Conservation (phyloP, 2,797 vertebrate species). For the Bradypodion pumilum region DNA sequence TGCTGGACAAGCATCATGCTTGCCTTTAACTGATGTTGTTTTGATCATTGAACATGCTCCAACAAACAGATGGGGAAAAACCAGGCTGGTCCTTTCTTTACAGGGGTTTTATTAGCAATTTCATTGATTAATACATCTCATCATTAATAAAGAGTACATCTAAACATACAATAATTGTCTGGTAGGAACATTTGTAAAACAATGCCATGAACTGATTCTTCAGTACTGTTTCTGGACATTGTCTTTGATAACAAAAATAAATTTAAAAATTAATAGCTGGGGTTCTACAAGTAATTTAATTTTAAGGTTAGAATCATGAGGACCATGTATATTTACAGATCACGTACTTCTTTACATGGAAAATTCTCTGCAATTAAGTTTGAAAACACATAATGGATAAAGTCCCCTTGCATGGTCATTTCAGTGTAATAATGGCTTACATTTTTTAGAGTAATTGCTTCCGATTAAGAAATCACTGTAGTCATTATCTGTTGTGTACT, state of each 20-base stretch:
- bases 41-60: conserved; percentile 69
- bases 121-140: conserved; percentile 69
- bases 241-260: conserved; percentile 91
- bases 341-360: not conserved
- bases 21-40: conserved; percentile 64
- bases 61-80: conserved; percentile 69
- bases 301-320: conserved; percentile 10
- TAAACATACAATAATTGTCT: conserved; percentile 74
- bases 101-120: conserved; percentile 73
- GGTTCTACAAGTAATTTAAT: conserved; percentile 61
- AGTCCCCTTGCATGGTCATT: no score
- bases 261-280: conserved; percentile 70
- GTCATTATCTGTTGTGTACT: no score
- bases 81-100: conserved; percentile 71
- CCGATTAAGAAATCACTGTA: no score
- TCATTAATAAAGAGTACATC: conserved; percentile 78
- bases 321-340: not conserved
- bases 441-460: no score
- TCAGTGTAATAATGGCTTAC: no score
- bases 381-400: no score
- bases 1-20: conserved; percentile 63
- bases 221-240: conserved; percentile 88
- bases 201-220: conserved; percentile 76
- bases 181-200: conserved; percentile 79
- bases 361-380: not conserved